Conservation (phyloP, 2,797 vertebrate species). For the Sebastes umbrosus region DNA sequence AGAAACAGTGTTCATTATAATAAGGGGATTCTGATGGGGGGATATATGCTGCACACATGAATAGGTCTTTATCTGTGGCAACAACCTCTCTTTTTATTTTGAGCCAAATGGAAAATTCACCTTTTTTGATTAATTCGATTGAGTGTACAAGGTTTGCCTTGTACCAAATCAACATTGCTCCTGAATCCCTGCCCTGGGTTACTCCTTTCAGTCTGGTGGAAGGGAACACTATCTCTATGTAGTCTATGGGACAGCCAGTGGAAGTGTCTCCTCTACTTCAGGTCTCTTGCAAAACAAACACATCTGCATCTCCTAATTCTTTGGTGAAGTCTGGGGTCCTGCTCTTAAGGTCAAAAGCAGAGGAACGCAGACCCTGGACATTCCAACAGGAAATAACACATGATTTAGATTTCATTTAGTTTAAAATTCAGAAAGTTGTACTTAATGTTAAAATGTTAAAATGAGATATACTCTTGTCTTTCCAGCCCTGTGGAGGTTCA, state of each 20-base stretch:
- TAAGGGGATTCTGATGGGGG: not conserved
- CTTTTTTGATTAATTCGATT: not conserved
- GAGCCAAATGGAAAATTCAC: not conserved
- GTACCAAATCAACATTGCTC: not conserved
- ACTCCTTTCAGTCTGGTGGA: not conserved
- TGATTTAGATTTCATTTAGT: not conserved
- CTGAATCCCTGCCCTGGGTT: not conserved
- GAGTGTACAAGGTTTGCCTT: not conserved
- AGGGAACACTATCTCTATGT: not conserved
- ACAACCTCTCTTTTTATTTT: not conserved
- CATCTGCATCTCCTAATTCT: not conserved
- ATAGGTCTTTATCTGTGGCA: not conserved
- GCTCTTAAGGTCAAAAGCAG: not conserved
- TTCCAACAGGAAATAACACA: not conserved
- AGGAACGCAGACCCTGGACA: not conserved
- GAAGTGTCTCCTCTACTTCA: not conserved
- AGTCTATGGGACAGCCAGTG: not conserved
- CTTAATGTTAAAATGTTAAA: not conserved
- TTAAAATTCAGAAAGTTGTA: not conserved
- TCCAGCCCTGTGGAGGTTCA: no score
- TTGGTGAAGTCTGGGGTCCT: not conserved
- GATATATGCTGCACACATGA: not conserved
- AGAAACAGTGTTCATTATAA: not conserved
- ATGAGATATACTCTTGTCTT: not conserved
- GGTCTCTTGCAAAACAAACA: not conserved